Conservation (phyloP, 2,797 vertebrate genomes). For the Pelobates cultripes region DNA sequence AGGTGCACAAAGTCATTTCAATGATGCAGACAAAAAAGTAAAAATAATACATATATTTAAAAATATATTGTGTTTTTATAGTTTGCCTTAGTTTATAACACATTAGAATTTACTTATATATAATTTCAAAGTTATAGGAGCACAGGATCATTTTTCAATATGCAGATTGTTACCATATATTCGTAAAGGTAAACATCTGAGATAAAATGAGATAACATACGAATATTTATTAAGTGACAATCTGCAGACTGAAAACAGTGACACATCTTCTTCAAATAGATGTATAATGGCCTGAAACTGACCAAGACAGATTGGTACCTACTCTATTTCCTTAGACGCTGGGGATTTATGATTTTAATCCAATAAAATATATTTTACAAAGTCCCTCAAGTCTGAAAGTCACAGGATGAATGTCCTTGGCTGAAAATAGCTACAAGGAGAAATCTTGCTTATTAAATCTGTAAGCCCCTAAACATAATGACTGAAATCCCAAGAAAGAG, state of each 20-base stretch:
- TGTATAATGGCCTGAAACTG: slow-evolving; percentile 56
- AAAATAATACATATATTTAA: too few relatives aligned
- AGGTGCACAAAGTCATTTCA: slow-evolving; percentile 39
- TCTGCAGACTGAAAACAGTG: neutral
- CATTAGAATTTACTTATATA: neutral
- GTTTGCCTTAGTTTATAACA: neutral
- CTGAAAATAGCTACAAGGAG: slow-evolving; percentile 45
- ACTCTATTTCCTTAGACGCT: slow-evolving; percentile 54
- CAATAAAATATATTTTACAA: slow-evolving; percentile 59
- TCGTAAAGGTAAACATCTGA: neutral
- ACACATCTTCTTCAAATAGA: slow-evolving; percentile 46
- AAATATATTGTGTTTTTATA: neutral
- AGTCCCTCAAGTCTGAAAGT: slow-evolving; percentile 57
- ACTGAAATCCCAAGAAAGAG: slow-evolving; percentile 3
- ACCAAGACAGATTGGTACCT: slow-evolving; percentile 52
- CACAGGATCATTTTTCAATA: neutral
- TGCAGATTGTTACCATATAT: neutral
- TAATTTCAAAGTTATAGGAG: neutral
- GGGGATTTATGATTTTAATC: slow-evolving; percentile 59
- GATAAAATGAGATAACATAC: slow-evolving; percentile 9
- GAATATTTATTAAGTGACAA: neutral
- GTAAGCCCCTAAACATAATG: slow-evolving; percentile 52
- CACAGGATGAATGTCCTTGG: slow-evolving; percentile 52
- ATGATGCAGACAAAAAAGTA: slow-evolving; percentile 19
- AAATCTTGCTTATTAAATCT: slow-evolving; percentile 57